phyloP scores from a whole-genome alignment of 2,888 invertebrate genomes.

The Mythimna vitellina region DNA sequence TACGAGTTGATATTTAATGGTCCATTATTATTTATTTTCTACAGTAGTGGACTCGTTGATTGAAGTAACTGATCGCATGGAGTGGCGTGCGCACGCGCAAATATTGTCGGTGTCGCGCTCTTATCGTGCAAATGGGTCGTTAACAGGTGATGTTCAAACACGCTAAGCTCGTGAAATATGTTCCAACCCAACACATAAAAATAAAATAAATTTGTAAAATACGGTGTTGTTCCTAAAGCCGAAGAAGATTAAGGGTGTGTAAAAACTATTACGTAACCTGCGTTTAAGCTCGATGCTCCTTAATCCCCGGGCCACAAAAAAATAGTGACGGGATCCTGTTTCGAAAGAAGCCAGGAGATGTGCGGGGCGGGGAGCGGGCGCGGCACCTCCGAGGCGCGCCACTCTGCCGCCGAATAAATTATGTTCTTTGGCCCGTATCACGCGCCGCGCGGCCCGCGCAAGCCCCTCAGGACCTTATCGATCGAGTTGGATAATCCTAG shows the following conservation, averaged over 20 bases:
- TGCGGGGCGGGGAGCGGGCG: constrained; percentile 71
- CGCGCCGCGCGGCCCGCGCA: constrained; percentile 68
- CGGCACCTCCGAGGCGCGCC: constrained; percentile 87
- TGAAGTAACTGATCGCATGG: constrained; percentile 61
- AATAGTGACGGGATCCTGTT: constrained; percentile 82
- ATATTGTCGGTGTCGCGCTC: constrained; percentile 68
- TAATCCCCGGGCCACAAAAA: constrained; percentile 83
- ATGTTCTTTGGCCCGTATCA: constrained; percentile 81
- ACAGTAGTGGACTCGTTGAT: constrained; percentile 45
- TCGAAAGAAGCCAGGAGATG: constrained; percentile 71
- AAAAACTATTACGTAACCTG: constrained; percentile 88
- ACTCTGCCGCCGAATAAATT: constrained; percentile 90
- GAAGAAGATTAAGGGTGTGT: constrained; percentile 85
- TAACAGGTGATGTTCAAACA: constrained; percentile 67
- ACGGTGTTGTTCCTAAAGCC: constrained; percentile 61
- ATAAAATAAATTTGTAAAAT: constrained; percentile 43
- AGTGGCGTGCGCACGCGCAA: constrained; percentile 67
- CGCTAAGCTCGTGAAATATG: constrained; percentile 42
- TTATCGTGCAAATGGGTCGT: constrained; percentile 66
- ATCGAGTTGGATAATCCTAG: constrained; percentile 87
- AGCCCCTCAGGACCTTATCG: constrained; percentile 80
- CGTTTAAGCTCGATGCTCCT: constrained; percentile 86
- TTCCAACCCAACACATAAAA: constrained; percentile 27
- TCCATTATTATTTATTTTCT: constrained; percentile 21
- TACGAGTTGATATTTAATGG: constrained; percentile 12